Base-by-base conservation (phyloP, 2,797 vertebrate species). In the Gymnothorax javanicus region DNA sequence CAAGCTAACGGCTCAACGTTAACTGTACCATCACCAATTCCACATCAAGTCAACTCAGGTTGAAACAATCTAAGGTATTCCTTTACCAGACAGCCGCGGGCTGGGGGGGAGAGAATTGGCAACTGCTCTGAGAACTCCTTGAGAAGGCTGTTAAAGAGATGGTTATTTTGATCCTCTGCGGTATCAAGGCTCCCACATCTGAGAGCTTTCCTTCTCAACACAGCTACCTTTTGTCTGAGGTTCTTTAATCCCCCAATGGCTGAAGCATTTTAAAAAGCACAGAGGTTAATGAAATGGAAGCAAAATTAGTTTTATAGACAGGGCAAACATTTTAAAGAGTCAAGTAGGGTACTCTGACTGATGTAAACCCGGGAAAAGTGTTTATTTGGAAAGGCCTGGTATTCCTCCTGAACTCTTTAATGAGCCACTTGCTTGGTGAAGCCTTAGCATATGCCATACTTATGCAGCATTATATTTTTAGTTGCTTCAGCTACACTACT, bases 121-220 rank as follows among this genome's bases (percentile, higher is more conserved):
- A 83, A 83, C n/a, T 59, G 82, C 60, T 83, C 27, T 59, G 6
- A 62, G 60, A 60, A 59, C 56, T 62, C 59, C 83, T 67, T 84
- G 59, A 84, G 83, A 64, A 27, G 6, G 43, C 20, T 50, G 59
- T 64, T 50, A 60, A 84, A 27, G 27, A 62, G 59, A 50, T 23
- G 83, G 83, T 43, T 50, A 64, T 84, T 84, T 84, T 64, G 83
- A 64, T 73, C 84, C 67, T 57, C 50, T 13, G 11, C 56, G 69
- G 67, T 43, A 27, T 85, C 52, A 27, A 75, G 25, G 64, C 67
- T 52, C 84, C 27, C 52, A 83, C 82, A 83, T 58, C 82, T 58
- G 58, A 81, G 60, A 64, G 58, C 83, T 64, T 33, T 83, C 7
- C 84, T 85, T 64, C 84, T 52, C n/a, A 85, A 43, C 50, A 85